A percentile compares a stretch with the other conserved stretches of the same genome.
Evolutionary conservation across 2,113 vertebrate species (phyloP).

Genomic region (Hemibagrus wyckioides): DNA sequence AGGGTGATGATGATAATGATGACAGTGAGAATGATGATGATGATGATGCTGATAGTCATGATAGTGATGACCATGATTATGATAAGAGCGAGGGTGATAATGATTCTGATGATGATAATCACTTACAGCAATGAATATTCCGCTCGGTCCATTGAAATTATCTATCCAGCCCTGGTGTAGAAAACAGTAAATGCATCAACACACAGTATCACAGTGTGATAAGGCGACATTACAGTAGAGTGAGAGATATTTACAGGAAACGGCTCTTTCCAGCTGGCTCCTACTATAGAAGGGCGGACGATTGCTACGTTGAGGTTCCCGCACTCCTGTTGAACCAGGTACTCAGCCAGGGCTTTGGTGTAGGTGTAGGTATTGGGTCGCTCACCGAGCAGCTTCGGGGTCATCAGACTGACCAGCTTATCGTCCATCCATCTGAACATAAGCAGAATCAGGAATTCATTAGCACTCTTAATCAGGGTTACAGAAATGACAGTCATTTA

Average conservation of each 20-base stretch:
- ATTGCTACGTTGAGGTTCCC: conserved; percentile 90
- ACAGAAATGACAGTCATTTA: neutral
- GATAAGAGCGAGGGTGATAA: neutral
- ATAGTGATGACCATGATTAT: neutral
- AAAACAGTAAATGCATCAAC: conserved; percentile 28
- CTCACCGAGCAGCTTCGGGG: conserved; percentile 88
- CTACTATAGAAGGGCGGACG: conserved; percentile 93
- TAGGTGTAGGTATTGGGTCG: conserved; percentile 94
- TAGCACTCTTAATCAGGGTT: neutral
- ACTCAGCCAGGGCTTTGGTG: conserved; percentile 96
- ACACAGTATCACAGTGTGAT: neutral
- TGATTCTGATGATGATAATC: neutral
- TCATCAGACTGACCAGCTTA: conserved; percentile 86
- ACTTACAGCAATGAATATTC: conserved; percentile 97
- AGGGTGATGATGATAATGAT: neutral
- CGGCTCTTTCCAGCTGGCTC: conserved; percentile 98
- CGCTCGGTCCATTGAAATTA: conserved; percentile 97
- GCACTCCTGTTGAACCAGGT: conserved; percentile 90
- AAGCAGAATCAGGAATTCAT: neutral
- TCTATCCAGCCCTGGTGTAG: conserved; percentile 92
- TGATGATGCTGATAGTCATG: neutral
- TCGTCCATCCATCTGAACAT: conserved; percentile 94
- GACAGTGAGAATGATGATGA: neutral
- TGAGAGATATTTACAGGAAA: conserved; percentile 85
- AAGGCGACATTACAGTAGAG: neutral